phyloP scores from a whole-genome alignment of 1,140 invertebrate species.

The Cherax destructor region DNA sequence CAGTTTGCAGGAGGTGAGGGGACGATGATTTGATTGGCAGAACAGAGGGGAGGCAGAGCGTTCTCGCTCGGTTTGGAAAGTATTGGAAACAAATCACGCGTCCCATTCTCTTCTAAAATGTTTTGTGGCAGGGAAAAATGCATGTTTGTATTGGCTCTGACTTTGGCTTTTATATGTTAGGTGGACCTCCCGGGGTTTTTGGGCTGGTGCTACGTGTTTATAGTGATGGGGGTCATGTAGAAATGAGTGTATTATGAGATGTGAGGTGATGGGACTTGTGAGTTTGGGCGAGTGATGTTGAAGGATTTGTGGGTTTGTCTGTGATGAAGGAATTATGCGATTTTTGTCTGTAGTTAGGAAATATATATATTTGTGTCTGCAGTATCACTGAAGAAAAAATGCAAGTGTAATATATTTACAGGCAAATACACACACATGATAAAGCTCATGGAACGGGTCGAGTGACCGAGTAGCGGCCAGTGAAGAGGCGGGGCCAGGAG shows the following conservation, averaged over 20 bases:
- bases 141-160: conserved; percentile 58
- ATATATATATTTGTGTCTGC: too few relatives aligned
- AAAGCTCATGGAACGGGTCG: too few relatives aligned
- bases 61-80: conserved; percentile 30
- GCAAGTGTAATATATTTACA: too few relatives aligned
- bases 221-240: neutral
- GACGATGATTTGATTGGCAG: conserved; percentile 68
- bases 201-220: neutral
- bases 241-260: neutral
- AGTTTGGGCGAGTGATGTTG: too few relatives aligned
- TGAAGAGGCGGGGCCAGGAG: too few relatives aligned
- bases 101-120: conserved; percentile 54
- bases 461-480: too few relatives aligned
- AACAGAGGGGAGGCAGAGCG: conserved; percentile 2
- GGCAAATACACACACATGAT: neutral
- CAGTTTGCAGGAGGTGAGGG: conserved; percentile 64
- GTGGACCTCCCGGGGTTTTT: neutral
- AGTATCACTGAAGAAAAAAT: too few relatives aligned
- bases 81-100: conserved; percentile 67
- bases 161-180: conserved; percentile 42
- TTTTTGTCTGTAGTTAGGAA: too few relatives aligned
- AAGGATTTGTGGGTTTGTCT: neutral
- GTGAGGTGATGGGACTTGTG: neutral
- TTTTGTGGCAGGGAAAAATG: conserved; percentile 65
- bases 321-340: too few relatives aligned